Percentiles rank a stretch among this genome's conserved stretches.
These are phyloP conservation scores for Hippopotamyrus pictus DNA, from an alignment of 2,797 vertebrate genomes.

Conservation along the genomic window DNA sequence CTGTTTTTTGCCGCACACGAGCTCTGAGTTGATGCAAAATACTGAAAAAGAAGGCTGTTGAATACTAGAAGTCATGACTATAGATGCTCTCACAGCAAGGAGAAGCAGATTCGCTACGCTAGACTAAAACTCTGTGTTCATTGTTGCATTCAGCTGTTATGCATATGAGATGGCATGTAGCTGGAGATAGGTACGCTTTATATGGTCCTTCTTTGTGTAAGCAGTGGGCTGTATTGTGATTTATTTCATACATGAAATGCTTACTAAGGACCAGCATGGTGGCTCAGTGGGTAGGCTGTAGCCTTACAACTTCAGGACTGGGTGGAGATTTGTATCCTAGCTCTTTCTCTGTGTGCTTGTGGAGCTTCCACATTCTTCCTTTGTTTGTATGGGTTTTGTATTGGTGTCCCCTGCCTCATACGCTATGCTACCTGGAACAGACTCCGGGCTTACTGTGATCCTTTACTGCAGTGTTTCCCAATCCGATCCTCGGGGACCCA, in stretches of 20 bases:
- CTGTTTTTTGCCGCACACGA: background rate
- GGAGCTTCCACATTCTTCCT: background rate
- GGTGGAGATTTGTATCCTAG: background rate
- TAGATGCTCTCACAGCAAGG: background rate
- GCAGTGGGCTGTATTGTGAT: background rate
- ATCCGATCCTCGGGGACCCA: background rate
- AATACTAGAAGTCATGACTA: background rate
- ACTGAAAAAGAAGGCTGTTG: background rate
- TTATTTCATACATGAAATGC: background rate
- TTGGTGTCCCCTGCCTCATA: background rate
- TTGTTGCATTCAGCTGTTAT: background rate
- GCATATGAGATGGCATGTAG: background rate
- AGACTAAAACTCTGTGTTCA: background rate
- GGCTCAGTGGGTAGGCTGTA: background rate
- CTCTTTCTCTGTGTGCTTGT: background rate
- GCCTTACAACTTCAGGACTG: background rate
- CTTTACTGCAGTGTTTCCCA: background rate
- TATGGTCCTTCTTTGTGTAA: background rate
- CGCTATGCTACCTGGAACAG: background rate
- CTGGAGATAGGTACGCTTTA: background rate
- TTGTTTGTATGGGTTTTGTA: background rate
- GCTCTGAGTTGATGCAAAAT: background rate
- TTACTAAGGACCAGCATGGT: background rate
- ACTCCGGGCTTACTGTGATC: background rate
- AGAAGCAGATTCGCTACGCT: background rate